phyloP scores from a whole-genome alignment of 2,888 invertebrate species.

The Carpatolechia fugitivella region DNA sequence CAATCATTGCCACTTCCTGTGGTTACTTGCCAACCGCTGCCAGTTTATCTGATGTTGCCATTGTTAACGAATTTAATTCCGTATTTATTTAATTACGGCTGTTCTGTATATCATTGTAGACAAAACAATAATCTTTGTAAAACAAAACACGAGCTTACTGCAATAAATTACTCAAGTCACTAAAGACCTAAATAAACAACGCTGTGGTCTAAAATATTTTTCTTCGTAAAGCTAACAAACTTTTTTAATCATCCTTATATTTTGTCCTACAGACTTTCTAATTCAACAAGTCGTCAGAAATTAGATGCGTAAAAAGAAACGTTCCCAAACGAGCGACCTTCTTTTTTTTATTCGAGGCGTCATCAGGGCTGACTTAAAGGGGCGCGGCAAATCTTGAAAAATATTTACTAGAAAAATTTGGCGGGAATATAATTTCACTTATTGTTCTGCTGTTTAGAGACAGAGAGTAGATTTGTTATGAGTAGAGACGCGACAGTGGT shows the following conservation, averaged over 20 bases:
- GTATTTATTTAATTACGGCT: too few species aligned
- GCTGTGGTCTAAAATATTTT: constrained; percentile 1
- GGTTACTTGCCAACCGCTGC: too few species aligned
- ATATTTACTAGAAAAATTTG: constrained; percentile 47
- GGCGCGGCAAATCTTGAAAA: constrained; percentile 34
- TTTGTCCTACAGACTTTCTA: constrained; percentile 2
- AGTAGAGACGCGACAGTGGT: not conserved
- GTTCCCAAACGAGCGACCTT: constrained; percentile 3
- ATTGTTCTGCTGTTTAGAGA: constrained; percentile 32
- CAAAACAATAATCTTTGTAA: too few species aligned
- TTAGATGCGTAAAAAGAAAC: constrained; percentile 2
- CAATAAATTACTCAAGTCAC: constrained; percentile 1
- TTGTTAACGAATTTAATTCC: too few species aligned
- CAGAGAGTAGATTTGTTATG: not conserved
- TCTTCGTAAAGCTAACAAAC: constrained; percentile 1
- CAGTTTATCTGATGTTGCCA: too few species aligned
- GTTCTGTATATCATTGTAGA: too few species aligned
- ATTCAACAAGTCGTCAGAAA: constrained; percentile 11
- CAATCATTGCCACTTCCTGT: too few species aligned
- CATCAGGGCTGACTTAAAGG: constrained; percentile 27
- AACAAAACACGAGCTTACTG: not conserved
- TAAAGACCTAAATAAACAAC: not conserved
- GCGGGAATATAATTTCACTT: constrained; percentile 45
- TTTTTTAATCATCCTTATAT: constrained; percentile 11
- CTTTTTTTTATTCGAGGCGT: constrained; percentile 12